Evolutionary conservation across 2,888 invertebrate species (phyloP), one percentile per base, ranked within the genome.

Genomic region (Rhamphomyia laevipes): DNA sequence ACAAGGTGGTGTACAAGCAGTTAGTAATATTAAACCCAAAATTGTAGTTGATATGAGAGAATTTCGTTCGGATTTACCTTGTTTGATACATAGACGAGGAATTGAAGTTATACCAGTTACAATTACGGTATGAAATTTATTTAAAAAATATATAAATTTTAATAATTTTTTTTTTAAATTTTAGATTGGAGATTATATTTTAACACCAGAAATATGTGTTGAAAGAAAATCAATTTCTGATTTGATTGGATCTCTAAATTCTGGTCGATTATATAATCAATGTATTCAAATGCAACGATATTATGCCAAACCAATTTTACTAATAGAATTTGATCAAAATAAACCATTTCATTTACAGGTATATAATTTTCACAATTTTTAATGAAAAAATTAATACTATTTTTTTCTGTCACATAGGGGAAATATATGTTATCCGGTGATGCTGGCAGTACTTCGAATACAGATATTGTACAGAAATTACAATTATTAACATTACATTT

Each of bases 211-310:
- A 18, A 88, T 96, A 56, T 96, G 97, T 63, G 86, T 99, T 16
- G 99, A 99, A 72, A 77, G 99, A 46, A 99, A 99, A 71, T 93
- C 93, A 45, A 78, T 97, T 54, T 92, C 91, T 7, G 97, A 99
- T 76, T 74, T 99, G 56, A 92, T 96, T 59, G 93, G 94, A 7
- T 97, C 97, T 0, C 74, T 99, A 30, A 89, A 92, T 69, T 90
- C 87, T 41, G 99, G 99, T 1, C 81, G 99, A 15, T 77, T 99
- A 27, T 96, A 93, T 71, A 90, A 89, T 63, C 99, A 99, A 70
- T 90, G 92, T 56, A 84, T 88, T 38, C 84, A 92, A 53, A 97
- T 97, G 96, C 85, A 84, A 51, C 77, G 95, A 21, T 82, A 84
- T 70, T 94, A 94, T 66, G 75, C 80, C 18, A 84, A 86, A 58